A percentile compares a stretch with the other conserved stretches of the same genome.
These are phyloP conservation scores for Ceryle rudis DNA, from an alignment of 2,797 vertebrate species.

Conservation along the genomic window DNA sequence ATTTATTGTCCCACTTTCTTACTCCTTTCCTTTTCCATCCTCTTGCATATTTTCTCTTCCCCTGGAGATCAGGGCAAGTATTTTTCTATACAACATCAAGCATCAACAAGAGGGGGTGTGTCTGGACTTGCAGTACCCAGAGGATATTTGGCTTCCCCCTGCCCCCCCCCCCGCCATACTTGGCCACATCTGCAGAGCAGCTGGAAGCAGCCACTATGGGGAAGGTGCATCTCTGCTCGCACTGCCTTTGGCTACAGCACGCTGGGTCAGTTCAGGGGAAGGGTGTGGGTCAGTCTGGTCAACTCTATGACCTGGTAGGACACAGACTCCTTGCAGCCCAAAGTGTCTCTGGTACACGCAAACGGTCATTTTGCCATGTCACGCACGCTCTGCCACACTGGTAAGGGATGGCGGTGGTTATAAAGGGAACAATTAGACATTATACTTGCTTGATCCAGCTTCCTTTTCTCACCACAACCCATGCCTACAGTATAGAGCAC, in stretches of 20 bases:
- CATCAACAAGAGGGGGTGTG: neutral
- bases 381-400: neutral
- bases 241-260: neutral
- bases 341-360: neutral
- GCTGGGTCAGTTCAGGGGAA: accelerated
- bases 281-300: neutral
- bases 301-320: neutral
- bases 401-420: neutral
- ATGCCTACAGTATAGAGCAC: neutral
- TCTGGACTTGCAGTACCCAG: neutral
- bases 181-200: neutral
- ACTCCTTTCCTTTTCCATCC: neutral
- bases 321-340: neutral
- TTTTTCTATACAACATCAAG: neutral
- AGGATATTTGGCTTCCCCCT: neutral
- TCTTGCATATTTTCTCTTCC: neutral
- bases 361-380: neutral
- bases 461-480: neutral
- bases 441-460: neutral
- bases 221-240: neutral
- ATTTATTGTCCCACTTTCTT: neutral
- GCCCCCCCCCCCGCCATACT: neutral
- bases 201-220: neutral
- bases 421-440: neutral
- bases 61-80: neutral